These are phyloP conservation scores for Agrotis segetum DNA, from an alignment of 2,888 invertebrate genomes.

Conservation along the genomic window DNA sequence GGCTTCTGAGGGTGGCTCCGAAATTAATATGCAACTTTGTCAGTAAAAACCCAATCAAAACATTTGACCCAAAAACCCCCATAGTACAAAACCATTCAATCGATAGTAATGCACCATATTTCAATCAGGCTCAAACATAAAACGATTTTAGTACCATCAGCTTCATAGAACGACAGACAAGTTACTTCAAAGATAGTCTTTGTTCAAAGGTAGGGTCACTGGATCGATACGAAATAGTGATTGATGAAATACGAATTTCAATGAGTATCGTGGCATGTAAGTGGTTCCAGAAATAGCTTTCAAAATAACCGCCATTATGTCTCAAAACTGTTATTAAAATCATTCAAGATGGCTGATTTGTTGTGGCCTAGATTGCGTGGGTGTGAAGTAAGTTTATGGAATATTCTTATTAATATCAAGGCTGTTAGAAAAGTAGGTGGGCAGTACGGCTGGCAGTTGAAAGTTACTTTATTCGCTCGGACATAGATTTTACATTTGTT, in stretches of 20 bases:
- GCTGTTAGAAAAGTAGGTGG: too few relatives aligned
- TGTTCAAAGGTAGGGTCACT: constrained; percentile 50
- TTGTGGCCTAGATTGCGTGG: neutral
- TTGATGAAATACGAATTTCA: constrained; percentile 67
- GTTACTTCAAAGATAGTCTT: constrained; percentile 50
- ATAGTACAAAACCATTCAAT: constrained; percentile 4
- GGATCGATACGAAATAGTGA: constrained; percentile 61
- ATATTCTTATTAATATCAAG: neutral
- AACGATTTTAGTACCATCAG: constrained; percentile 57
- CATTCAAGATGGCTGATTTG: neutral
- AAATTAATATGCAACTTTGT: neutral
- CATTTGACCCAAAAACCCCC: constrained; percentile 2
- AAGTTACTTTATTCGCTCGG: too few relatives aligned
- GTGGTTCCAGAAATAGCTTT: constrained; percentile 58
- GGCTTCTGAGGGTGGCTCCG: too few relatives aligned
- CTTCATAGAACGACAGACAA: constrained; percentile 59
- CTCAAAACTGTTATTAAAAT: constrained; percentile 47
- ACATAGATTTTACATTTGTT: too few relatives aligned
- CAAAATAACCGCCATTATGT: constrained; percentile 55
- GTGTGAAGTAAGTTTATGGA: neutral
- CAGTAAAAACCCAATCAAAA: neutral
- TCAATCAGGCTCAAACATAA: constrained; percentile 38
- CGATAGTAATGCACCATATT: constrained; percentile 33
- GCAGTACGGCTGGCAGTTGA: too few relatives aligned
- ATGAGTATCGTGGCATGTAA: constrained; percentile 56